A percentile compares a stretch with the other conserved stretches of the same genome.
phyloP scores from a whole-genome alignment of 2,797 vertebrate species.

The Gobionotothen gibberifrons region DNA sequence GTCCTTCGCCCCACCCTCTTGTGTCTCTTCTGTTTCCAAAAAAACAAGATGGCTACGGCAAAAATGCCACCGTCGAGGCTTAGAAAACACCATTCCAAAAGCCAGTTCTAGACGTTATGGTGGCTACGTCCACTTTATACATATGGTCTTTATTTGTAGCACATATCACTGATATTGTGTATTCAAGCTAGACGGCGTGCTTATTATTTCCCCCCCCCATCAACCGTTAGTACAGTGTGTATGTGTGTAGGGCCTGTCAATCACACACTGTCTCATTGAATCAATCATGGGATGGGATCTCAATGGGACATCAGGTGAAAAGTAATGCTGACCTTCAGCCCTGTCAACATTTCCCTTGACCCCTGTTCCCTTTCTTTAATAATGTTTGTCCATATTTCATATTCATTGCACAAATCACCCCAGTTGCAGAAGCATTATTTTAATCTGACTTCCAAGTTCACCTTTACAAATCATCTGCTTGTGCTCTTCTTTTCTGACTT shows the following conservation, averaged over 20 bases:
- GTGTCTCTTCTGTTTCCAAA: too few relatives aligned
- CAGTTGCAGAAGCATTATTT: constrained; percentile 26
- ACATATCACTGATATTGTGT: background rate
- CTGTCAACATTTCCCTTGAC: constrained; percentile 23
- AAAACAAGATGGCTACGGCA: too few relatives aligned
- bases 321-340: constrained; percentile 36
- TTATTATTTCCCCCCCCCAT: constrained; percentile 19
- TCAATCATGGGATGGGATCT: constrained; percentile 6
- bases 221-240: constrained; percentile 7
- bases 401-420: constrained; percentile 30
- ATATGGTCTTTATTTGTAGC: background rate
- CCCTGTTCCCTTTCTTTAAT: constrained; percentile 29
- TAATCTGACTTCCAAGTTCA: constrained; percentile 32
- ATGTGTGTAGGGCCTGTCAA: constrained; percentile 14
- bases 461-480: constrained; percentile 25
- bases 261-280: constrained; percentile 45
- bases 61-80: too few relatives aligned
- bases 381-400: constrained; percentile 39
- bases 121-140: too few relatives aligned
- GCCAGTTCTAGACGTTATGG: too few relatives aligned
- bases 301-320: constrained; percentile 44
- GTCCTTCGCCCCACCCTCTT: too few relatives aligned
- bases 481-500: constrained; percentile 12
- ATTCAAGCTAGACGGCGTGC: constrained; percentile 25
- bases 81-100: too few relatives aligned